Evolutionary conservation across 2,888 invertebrate species (phyloP), one percentile per base, ranked within the genome.

Genomic region (Volucella inflata): DNA sequence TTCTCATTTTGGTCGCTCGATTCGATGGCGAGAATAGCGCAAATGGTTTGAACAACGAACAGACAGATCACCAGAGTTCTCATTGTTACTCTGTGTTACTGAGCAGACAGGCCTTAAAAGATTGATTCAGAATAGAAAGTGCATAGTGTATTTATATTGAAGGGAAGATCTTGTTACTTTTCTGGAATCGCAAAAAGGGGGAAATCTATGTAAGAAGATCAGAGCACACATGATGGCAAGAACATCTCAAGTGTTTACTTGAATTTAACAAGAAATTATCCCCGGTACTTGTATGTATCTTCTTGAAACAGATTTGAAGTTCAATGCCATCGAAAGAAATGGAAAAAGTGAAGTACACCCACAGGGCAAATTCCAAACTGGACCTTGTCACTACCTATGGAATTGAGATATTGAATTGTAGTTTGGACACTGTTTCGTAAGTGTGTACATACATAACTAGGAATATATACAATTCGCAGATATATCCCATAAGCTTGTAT

Each of bases 311-410:
- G 57, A 9, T 50, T 38, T 50, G 50, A 68, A 55, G 68, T 68
- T 68, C 68, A 68, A 68, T 68, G 68, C 68, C 68, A 55, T 55
- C 8, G 17, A 42, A 2, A 42, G 44, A 36, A 44, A 17, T 51
- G 21, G 16, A 50, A 30, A 38, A 8, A 16, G 21, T 38, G 10
- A 36, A 62, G 12, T 12, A 12, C 21, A 21, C 21, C 12, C 11
- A 48, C 48, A 36, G 12, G 38, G 50, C 4, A 38, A 38, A 38
- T 48, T 64, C 46, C 17, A 8, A 40, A 40, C 16, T 36, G 38
- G 3, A 38, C 8, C 11, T 14, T 40, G 57, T 38, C 55, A 38
- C 14, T 38, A 10, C 12, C 21, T 21, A 21, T 21, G 21, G 21
- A 14, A 38, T 55, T n/a, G 38, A 57, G 38, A 38, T 38, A 10